Percentiles rank a stretch among this genome's conserved stretches.
These are phyloP conservation scores for Aphaenogaster ashmeadi DNA, from an alignment of 1,140 invertebrate genomes.

Conservation along the genomic window DNA sequence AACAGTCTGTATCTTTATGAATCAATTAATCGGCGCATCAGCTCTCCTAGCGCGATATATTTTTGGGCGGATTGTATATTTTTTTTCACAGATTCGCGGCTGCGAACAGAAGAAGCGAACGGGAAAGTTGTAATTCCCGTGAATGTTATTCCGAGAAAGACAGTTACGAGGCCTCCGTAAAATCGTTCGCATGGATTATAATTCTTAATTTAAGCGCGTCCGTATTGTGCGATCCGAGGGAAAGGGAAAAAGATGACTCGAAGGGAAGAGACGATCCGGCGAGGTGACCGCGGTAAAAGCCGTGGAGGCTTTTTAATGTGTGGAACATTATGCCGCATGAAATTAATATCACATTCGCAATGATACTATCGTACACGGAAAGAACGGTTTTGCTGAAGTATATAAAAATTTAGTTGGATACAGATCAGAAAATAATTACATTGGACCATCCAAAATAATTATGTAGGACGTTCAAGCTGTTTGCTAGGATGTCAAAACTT, in stretches of 20 bases:
- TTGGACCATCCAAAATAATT: too few relatives aligned
- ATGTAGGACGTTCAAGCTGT: too few relatives aligned
- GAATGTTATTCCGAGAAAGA: constrained; percentile 34
- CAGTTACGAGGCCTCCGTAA: constrained; percentile 30
- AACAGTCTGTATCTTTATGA: constrained; percentile 8
- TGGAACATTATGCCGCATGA: neutral
- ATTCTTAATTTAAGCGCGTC: constrained; percentile 29
- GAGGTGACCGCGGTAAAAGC: neutral
- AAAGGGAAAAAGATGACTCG: neutral
- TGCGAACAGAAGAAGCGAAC: neutral
- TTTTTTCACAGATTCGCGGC: neutral
- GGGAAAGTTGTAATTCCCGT: constrained; percentile 34
- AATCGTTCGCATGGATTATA: constrained; percentile 6
- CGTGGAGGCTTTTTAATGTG: too few relatives aligned
- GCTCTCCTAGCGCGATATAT: constrained; percentile 28
- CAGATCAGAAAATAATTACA: too few relatives aligned
- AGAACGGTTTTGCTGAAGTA: too few relatives aligned
- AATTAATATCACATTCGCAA: neutral
- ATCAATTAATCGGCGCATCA: constrained; percentile 39
- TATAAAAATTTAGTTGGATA: too few relatives aligned
- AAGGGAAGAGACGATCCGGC: neutral
- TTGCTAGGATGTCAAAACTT: too few relatives aligned
- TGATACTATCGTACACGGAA: too few relatives aligned
- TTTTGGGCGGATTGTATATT: constrained; percentile 49
- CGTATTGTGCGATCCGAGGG: neutral